Percentiles rank a stretch among this genome's conserved stretches.
These are phyloP conservation scores for Rotaria socialis DNA, from an alignment of 2,888 invertebrate species.

Conservation along the genomic window DNA sequence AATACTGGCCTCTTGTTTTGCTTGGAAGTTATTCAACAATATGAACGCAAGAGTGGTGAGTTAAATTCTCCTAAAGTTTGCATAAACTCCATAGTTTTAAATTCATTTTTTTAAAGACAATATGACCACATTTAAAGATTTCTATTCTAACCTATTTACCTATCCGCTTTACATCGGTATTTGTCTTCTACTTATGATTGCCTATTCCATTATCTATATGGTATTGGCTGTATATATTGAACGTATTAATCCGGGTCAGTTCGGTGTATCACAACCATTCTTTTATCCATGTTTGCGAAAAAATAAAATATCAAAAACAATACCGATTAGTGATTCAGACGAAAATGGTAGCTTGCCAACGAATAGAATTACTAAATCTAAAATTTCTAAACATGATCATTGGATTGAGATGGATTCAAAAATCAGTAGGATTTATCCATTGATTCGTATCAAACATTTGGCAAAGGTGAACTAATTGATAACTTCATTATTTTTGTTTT, in stretches of 20 bases:
- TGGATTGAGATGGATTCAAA: too few relatives aligned
- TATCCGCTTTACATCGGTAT: conserved; percentile 38
- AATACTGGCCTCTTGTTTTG: conserved; percentile 38
- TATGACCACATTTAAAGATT: background rate
- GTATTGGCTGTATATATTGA: conserved; percentile 59
- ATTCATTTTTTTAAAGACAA: background rate
- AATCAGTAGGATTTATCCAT: too few relatives aligned
- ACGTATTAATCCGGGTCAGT: conserved; percentile 55
- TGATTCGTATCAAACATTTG: conserved; percentile 38
- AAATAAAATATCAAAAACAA: too few relatives aligned
- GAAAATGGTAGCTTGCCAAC: too few relatives aligned
- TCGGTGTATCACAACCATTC: conserved; percentile 55
- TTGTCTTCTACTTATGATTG: conserved; percentile 53
- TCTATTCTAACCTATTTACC: conserved; percentile 39
- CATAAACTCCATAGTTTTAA: too few relatives aligned
- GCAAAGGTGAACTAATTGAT: too few relatives aligned
- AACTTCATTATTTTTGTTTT: too few relatives aligned
- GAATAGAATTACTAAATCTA: too few relatives aligned
- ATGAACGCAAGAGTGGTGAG: conserved; percentile 38
- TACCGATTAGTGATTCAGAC: too few relatives aligned
- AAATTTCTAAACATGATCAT: too few relatives aligned
- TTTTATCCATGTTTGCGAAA: conserved; percentile 51
- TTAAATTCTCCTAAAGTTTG: too few relatives aligned
- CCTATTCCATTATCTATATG: conserved; percentile 57
- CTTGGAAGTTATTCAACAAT: conserved; percentile 40